Evolutionary conservation across 35 echinoderm and acorn worm genomes (phyloP), one percentile per base, ranked within the genome.

Genomic region (Ptychodera flava): DNA sequence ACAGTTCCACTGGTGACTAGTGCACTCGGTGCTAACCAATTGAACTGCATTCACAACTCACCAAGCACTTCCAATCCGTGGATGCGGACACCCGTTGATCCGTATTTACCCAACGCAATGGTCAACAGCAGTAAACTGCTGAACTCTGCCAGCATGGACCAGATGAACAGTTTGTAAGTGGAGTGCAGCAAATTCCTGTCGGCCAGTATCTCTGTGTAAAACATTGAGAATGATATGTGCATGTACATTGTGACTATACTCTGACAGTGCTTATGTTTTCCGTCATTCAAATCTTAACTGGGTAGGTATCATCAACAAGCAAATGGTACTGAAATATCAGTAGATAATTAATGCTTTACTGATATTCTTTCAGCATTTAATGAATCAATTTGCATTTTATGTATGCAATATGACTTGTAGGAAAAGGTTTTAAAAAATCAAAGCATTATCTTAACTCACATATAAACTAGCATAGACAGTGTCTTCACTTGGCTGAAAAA

Each of bases 61-160:
- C 45, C 45, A 64, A 64, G 64, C 79, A 90, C 92, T 97, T 92
- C 92, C 92, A 83, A 79, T 97, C 91, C 12, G 89, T 77, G 34
- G 92, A 64, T 22, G 6, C 6, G 6, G 6, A 64, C 45, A 64
- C 45, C 45, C 6, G 45, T 64, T 22, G 22, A 6, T 12, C 6
- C 45, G 45, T 64, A 64, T 22, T 64, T 64, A 22, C 6, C 22
- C 6, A 12, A 64, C 6, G 6, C 45, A 64, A 22, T 22, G 6
- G 22, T 6, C 22, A 12, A 12, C 6, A 64, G 45, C 22, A 6
- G 6, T 22, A 64, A 64, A 64, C 45, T 64, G 6, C 6, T 64
- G 22, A 64, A 64, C 45, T 64, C 45, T 12, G 45, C 45, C 6
- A 64, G 22, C 45, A 64, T 12, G 6, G 45, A 64, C 6, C 45